phyloP scores from a whole-genome alignment of 2,797 vertebrate species.

The Emys orbicularis region DNA sequence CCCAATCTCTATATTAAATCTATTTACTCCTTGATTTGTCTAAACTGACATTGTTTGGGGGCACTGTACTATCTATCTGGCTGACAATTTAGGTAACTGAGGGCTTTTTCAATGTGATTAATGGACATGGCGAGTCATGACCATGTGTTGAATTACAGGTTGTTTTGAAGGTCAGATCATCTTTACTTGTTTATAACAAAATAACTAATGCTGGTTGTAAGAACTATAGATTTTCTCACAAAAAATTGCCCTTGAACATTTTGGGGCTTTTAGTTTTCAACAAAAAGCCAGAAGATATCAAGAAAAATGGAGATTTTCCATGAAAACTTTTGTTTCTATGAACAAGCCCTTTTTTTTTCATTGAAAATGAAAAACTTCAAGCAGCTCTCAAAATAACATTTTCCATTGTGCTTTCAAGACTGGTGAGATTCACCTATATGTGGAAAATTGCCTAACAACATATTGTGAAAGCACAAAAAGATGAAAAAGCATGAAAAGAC shows the following conservation, averaged over 20 bases:
- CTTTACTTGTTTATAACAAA: neutral
- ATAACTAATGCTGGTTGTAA: neutral
- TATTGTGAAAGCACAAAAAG: neutral
- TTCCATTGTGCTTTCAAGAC: neutral
- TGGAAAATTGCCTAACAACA: neutral
- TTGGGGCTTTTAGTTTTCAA: neutral
- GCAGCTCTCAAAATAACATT: neutral
- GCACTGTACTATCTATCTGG: neutral
- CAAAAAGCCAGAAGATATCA: neutral
- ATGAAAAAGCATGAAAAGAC: neutral
- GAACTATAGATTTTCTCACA: neutral
- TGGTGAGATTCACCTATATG: neutral
- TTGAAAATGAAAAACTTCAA: neutral
- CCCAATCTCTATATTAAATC: neutral
- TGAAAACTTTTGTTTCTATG: neutral
- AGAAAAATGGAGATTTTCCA: neutral
- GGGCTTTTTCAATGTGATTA: neutral
- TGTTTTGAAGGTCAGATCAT: neutral
- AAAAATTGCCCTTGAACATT: neutral
- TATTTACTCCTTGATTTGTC: neutral
- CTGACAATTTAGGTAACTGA: fast-evolving
- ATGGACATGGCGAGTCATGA: neutral
- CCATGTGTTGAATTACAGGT: neutral
- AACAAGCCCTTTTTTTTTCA: neutral
- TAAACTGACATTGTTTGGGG: fast-evolving